Percentiles rank a stretch among this genome's conserved stretches.
phyloP scores from a whole-genome alignment of 2,797 vertebrate genomes.

The Etheostoma nigrum region DNA sequence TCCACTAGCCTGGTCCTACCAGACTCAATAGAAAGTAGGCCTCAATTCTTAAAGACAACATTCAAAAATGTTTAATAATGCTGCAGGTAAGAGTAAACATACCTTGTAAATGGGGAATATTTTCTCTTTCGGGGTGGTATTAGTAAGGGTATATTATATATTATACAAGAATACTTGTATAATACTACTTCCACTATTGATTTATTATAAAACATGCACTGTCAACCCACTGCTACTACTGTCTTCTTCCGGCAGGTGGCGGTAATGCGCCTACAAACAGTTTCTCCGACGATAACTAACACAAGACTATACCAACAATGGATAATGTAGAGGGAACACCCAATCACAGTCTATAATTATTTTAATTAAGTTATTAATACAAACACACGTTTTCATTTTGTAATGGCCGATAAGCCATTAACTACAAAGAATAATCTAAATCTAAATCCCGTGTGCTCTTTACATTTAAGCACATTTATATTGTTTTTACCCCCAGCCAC shows the following conservation, averaged over 20 bases:
- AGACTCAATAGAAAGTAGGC: no score
- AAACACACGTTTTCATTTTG: fast-evolving
- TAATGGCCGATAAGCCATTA: fast-evolving
- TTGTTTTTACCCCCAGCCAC: not conserved
- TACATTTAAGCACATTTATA: not conserved
- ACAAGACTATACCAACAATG: slow-evolving; percentile 31
- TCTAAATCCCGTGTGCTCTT: fast-evolving
- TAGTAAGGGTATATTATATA: no score
- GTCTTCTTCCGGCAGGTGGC: slow-evolving; percentile 18
- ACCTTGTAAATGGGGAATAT: no score
- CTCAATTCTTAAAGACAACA: no score
- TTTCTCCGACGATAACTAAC: not conserved
- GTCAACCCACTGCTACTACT: no score
- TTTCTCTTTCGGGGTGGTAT: no score
- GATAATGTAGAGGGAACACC: not conserved
- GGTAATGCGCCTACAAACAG: not conserved
- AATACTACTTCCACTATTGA: no score
- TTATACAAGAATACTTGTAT: no score
- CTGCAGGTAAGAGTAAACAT: no score
- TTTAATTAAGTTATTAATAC: not conserved
- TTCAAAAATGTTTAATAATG: no score
- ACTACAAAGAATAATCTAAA: fast-evolving
- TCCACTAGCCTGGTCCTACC: no score
- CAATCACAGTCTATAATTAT: not conserved
- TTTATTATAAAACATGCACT: no score